A percentile compares a stretch with the other conserved stretches of the same genome.
Evolutionary conservation across 1,140 invertebrate genomes (phyloP).

Genomic region (Rhagoletis zephyria): DNA sequence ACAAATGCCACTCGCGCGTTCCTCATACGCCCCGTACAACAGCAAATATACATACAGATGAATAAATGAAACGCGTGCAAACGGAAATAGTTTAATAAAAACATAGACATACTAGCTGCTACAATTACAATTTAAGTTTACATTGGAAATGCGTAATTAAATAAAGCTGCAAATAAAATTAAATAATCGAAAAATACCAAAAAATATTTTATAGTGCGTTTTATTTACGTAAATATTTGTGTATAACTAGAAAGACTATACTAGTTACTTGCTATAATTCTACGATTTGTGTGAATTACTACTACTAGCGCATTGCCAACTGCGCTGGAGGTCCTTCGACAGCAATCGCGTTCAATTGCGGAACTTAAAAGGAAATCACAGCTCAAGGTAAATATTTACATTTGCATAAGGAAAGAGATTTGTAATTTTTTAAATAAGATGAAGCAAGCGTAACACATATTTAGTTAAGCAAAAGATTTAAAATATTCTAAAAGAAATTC

Average conservation of each 20-base stretch:
- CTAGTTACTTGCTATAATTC: neutral
- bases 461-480: too few species aligned
- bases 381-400: conserved; percentile 67
- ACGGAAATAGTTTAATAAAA: neutral
- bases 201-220: neutral
- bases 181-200: neutral
- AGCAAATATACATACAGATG: neutral
- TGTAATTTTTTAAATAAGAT: too few species aligned
- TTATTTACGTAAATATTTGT: neutral
- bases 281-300: neutral
- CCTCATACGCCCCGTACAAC: conserved; percentile 38
- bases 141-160: neutral
- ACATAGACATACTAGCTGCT: too few species aligned
- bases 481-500: too few species aligned
- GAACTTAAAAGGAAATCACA: conserved; percentile 72
- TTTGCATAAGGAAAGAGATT: too few species aligned
- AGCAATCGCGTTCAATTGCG: conserved; percentile 72
- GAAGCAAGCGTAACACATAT: too few species aligned
- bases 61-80: neutral
- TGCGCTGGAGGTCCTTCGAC: conserved; percentile 69
- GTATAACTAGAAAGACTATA: neutral
- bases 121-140: neutral
- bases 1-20: neutral
- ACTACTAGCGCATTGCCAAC: conserved; percentile 33
- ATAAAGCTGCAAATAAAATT: neutral